These are phyloP conservation scores for Caenorhabditis sp. DNA, from an alignment of 2,888 invertebrate species.

Conservation along the genomic window DNA sequence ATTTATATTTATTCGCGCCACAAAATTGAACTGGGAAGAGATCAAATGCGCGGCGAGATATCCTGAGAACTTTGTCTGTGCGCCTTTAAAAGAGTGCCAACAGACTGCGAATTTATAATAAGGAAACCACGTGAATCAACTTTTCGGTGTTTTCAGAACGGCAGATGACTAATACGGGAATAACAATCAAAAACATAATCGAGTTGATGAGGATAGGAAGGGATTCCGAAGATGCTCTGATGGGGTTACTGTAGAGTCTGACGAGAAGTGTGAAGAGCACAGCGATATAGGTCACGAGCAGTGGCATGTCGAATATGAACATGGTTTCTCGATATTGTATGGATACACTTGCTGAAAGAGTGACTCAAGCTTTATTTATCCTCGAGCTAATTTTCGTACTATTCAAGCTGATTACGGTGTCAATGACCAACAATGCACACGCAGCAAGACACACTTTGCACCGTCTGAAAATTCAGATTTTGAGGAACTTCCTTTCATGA, in stretches of 20 bases:
- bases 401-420: neutral
- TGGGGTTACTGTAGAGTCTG: neutral
- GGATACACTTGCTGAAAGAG: too few relatives aligned
- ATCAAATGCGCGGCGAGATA: too few relatives aligned
- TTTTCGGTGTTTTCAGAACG: too few relatives aligned
- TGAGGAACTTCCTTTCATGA: too few relatives aligned
- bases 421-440: neutral
- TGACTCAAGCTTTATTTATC: neutral
- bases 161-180: neutral
- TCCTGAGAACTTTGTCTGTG: too few relatives aligned
- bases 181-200: neutral
- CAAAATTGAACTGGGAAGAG: too few relatives aligned
- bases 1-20: too few relatives aligned
- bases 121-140: neutral
- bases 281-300: neutral
- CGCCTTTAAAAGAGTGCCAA: too few relatives aligned
- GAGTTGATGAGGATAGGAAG: neutral
- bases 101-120: too few relatives aligned
- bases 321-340: too few relatives aligned
- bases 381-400: neutral
- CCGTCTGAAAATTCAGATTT: too few relatives aligned
- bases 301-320: neutral
- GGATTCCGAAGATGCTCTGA: neutral
- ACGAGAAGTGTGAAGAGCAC: neutral
- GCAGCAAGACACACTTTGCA: neutral